Evolutionary conservation across 2,888 invertebrate genomes (phyloP).

Genomic region (Scaptomyza flava): DNA sequence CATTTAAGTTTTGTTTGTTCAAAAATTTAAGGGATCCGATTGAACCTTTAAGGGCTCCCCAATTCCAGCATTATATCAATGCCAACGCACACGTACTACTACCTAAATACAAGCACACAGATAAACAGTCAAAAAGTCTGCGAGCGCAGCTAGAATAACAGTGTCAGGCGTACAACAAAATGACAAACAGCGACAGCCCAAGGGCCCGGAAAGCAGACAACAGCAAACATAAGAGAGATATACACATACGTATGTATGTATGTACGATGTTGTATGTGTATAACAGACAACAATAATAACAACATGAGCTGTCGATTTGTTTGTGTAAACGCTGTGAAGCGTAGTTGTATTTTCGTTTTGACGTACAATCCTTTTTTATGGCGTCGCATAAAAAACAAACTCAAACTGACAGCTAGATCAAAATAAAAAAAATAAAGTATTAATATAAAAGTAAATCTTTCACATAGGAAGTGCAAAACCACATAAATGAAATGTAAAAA

Average conservation of each 20-base stretch:
- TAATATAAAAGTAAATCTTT: conserved; percentile 8
- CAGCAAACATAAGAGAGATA: conserved; percentile 20
- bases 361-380: conserved; percentile 46
- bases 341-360: conserved; percentile 73
- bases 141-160: conserved; percentile 60
- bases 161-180: conserved; percentile 66
- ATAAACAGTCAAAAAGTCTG: background rate
- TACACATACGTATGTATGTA: conserved; percentile 11
- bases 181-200: conserved; percentile 75
- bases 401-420: conserved; percentile 75
- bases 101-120: background rate
- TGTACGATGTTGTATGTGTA: background rate
- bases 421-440: conserved; percentile 26
- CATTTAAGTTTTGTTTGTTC: too few relatives aligned
- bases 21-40: too few relatives aligned
- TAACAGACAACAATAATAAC: conserved; percentile 43
- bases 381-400: conserved; percentile 53
- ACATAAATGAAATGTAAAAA: conserved; percentile 43
- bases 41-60: background rate
- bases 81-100: background rate
- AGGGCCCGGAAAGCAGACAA: conserved; percentile 62
- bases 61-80: background rate
- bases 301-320: conserved; percentile 63
- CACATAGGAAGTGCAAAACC: conserved; percentile 59
- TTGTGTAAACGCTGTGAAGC: conserved; percentile 72